Conservation (phyloP, 2,113 vertebrate species). For the Oxyura jamaicensis region DNA sequence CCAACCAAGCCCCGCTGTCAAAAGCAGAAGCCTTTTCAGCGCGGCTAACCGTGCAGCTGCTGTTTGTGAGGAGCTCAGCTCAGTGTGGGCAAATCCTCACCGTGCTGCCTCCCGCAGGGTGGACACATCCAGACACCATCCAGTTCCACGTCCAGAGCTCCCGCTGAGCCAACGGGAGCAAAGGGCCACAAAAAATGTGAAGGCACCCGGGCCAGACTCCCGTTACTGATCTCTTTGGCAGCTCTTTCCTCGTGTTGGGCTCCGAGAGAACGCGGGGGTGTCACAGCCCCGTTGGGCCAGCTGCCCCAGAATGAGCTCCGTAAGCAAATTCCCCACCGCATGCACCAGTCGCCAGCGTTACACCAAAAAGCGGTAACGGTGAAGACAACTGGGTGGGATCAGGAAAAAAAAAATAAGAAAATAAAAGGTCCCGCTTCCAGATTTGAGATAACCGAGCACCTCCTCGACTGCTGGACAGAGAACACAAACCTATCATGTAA, state of each 20-base stretch:
- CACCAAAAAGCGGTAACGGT: accelerated
- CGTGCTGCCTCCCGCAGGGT: not conserved
- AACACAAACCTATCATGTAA: not conserved
- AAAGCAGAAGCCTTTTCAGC: not conserved
- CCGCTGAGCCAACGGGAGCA: not conserved
- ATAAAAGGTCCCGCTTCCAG: not conserved
- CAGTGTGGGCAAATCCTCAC: not conserved
- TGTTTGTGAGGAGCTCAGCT: not conserved
- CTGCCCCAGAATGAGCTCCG: not conserved
- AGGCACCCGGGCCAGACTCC: not conserved
- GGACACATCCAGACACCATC: not conserved
- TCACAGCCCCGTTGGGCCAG: not conserved
- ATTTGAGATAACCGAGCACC: not conserved
- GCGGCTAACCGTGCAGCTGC: accelerated
- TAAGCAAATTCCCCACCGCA: not conserved
- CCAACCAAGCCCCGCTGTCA: not conserved
- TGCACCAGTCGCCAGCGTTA: not conserved
- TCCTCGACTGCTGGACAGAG: not conserved
- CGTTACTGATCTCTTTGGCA: not conserved
- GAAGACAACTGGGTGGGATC: constrained; percentile 28
- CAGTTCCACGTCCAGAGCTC: not conserved
- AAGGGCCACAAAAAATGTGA: not conserved
- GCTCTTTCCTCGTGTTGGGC: not conserved
- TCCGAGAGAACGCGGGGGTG: not conserved
- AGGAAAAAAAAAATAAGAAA: not conserved